Conservation (phyloP, 1,140 invertebrate genomes). For the Tetragnatha versicolor region DNA sequence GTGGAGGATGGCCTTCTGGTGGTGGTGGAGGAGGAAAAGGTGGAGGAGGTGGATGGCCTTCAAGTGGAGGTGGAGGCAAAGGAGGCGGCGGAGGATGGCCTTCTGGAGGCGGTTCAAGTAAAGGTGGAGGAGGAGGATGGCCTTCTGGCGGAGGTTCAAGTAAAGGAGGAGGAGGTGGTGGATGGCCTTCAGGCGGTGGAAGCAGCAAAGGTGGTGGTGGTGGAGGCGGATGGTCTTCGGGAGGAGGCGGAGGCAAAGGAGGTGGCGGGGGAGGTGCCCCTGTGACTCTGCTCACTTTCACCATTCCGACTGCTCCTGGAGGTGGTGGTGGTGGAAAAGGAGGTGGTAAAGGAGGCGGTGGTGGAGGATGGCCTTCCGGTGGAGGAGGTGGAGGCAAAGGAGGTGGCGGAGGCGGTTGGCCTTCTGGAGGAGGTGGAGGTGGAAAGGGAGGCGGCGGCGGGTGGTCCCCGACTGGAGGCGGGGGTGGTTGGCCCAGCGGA, state of each 20-base stretch:
- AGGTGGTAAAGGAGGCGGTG: not conserved
- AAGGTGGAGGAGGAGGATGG: conserved; percentile 29
- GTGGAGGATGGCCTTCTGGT: not conserved
- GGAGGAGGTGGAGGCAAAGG: conserved; percentile 18
- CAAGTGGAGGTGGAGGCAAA: conserved; percentile 3
- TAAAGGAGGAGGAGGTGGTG: conserved; percentile 2
- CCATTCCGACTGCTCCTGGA: not conserved
- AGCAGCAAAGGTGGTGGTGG: not conserved
- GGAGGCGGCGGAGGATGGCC: not conserved
- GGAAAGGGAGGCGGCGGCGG: not conserved
- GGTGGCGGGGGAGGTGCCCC: conserved; percentile 12
- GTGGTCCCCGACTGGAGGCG: not conserved
- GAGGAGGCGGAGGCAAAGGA: conserved; percentile 22
- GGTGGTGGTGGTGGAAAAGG: not conserved
- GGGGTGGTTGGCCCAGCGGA: not conserved
- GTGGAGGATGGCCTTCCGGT: not conserved
- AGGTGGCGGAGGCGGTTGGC: conserved; percentile 27
- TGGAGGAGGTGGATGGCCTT: conserved; percentile 30
- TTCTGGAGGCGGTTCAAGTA: not conserved
- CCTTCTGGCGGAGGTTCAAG: conserved; percentile 4
- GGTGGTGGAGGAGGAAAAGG: conserved; percentile 24
- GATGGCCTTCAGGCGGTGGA: not conserved
- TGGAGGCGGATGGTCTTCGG: conserved; percentile 32
- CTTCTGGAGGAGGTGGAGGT: conserved; percentile 7
- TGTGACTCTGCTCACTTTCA: not conserved